Conservation (phyloP, 2,888 invertebrate species). For the Euspilapteryx auroguttella region DNA sequence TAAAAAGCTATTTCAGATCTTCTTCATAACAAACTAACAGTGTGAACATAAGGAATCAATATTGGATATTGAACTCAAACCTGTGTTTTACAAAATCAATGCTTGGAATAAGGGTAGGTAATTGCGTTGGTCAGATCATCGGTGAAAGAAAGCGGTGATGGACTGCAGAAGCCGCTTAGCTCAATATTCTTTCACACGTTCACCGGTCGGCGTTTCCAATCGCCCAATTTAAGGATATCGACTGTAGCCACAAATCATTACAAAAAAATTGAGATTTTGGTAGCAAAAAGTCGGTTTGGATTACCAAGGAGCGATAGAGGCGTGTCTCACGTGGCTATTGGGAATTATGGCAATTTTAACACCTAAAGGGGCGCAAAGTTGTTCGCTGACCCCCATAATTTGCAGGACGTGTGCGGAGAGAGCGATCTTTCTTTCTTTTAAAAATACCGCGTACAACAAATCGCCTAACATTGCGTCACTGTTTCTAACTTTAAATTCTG, state of each 20-base stretch:
- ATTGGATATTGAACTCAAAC: too few relatives aligned
- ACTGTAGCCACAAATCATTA: slow-evolving; percentile 51
- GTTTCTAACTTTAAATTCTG: too few relatives aligned
- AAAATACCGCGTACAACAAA: slow-evolving; percentile 15
- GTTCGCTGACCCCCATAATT: slow-evolving; percentile 43
- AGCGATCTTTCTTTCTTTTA: slow-evolving; percentile 17
- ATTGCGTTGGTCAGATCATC: too few relatives aligned
- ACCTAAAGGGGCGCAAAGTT: slow-evolving; percentile 55
- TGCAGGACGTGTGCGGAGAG: slow-evolving; percentile 32
- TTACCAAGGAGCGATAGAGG: slow-evolving; percentile 21
- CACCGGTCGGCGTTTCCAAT: slow-evolving; percentile 36
- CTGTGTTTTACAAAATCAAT: too few relatives aligned
- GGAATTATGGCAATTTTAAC: slow-evolving; percentile 60
- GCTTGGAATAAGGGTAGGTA: too few relatives aligned
- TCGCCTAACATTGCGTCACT: too few relatives aligned
- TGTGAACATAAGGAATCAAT: too few relatives aligned
- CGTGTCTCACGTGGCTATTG: slow-evolving; percentile 34
- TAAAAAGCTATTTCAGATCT: too few relatives aligned
- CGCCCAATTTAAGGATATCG: slow-evolving; percentile 49
- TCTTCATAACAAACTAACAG: too few relatives aligned
- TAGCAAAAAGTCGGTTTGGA: slow-evolving; percentile 49
- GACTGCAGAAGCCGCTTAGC: slow-evolving; percentile 1
- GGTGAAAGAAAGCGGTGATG: too few relatives aligned
- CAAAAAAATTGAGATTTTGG: slow-evolving; percentile 42
- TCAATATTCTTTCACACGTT: slow-evolving; percentile 48